Evolutionary conservation across 2,113 vertebrate species (phyloP).

Genomic region (Sula dactylatra): DNA sequence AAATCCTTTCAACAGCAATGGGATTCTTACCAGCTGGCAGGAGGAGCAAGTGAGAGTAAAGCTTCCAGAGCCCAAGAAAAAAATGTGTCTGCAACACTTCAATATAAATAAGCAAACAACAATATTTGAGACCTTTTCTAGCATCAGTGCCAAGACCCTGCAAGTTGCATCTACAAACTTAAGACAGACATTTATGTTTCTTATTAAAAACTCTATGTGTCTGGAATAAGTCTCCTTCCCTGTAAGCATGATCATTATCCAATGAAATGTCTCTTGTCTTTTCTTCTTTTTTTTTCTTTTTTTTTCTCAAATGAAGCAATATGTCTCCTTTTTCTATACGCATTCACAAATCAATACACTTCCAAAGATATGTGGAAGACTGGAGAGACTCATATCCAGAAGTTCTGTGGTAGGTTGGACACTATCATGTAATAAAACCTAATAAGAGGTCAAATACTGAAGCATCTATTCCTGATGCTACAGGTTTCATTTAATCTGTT

Average conservation of each 20-base stretch:
- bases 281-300: neutral
- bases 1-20: neutral
- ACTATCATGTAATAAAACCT: neutral
- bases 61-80: neutral
- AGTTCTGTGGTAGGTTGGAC: neutral
- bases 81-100: neutral
- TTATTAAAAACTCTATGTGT: neutral
- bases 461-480: neutral
- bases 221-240: neutral
- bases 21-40: neutral
- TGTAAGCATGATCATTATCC: neutral
- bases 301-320: neutral
- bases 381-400: neutral
- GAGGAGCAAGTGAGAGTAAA: neutral
- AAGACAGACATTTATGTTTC: neutral
- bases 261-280: neutral
- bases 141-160: neutral
- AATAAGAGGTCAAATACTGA: neutral
- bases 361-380: neutral
- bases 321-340: neutral
- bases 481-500: neutral
- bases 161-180: neutral
- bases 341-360: neutral
- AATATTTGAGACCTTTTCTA: neutral
- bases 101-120: neutral